Conservation (phyloP, 1,140 invertebrate genomes). For the Magallana angulata region DNA sequence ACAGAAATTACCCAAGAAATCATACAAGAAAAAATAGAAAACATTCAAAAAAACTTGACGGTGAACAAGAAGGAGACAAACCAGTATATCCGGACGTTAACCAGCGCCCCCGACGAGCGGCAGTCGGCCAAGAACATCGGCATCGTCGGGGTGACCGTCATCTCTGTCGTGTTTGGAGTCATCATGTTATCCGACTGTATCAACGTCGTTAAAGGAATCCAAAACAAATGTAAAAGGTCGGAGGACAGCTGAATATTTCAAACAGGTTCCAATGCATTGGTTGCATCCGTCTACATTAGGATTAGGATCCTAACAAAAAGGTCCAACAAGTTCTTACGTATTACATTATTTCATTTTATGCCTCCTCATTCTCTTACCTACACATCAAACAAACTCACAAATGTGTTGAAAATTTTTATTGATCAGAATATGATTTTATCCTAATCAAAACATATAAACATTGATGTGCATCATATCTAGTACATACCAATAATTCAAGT, state of each 20-base stretch:
- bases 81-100: background rate
- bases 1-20: background rate
- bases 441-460: too few species aligned
- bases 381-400: too few species aligned
- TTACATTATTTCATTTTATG: too few species aligned
- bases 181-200: background rate
- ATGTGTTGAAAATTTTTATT: too few species aligned
- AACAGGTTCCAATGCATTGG: too few species aligned
- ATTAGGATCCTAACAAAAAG: too few species aligned
- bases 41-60: constrained; percentile 4
- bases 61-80: background rate
- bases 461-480: too few species aligned
- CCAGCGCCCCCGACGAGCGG: background rate
- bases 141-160: background rate
- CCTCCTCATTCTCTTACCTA: too few species aligned
- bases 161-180: background rate
- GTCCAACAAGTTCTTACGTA: too few species aligned
- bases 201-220: background rate
- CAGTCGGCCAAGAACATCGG: background rate
- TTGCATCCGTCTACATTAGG: too few species aligned
- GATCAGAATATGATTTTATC: too few species aligned
- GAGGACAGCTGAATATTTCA: background rate
- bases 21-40: background rate
- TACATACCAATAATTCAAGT: too few species aligned
- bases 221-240: background rate